These are phyloP conservation scores for Hesperia comma DNA, from an alignment of 2,888 invertebrate species.

Conservation along the genomic window DNA sequence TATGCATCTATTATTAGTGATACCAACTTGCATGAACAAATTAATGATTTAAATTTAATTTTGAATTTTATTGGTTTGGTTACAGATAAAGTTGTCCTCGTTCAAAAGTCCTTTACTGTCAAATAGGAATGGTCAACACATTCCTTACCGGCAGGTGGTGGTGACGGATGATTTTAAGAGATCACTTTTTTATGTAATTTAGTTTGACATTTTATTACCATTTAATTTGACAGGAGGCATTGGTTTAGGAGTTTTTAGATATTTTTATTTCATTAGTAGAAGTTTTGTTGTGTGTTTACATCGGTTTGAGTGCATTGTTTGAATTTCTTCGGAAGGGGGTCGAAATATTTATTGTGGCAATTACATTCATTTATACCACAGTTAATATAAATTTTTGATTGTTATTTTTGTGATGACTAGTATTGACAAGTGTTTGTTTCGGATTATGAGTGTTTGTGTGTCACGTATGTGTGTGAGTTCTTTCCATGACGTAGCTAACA, in stretches of 20 bases:
- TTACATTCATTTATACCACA: too few species aligned
- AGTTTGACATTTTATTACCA: conserved; percentile 17
- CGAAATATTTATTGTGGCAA: too few species aligned
- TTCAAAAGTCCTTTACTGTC: conserved; percentile 19
- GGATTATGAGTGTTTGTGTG: too few species aligned
- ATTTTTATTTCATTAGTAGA: not conserved
- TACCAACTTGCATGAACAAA: too few species aligned
- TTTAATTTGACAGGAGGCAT: conserved; percentile 9
- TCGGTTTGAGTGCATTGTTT: not conserved
- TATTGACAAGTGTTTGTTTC: too few species aligned
- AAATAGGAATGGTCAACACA: conserved; percentile 60
- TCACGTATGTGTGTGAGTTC: too few species aligned
- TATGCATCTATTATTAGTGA: too few species aligned
- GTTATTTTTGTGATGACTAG: too few species aligned
- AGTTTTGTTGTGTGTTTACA: conserved; percentile 2
- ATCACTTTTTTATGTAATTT: conserved; percentile 37
- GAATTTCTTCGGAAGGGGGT: not conserved
- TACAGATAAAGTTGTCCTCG: not conserved
- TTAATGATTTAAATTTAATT: too few species aligned
- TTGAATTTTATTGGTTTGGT: too few species aligned
- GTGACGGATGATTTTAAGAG: conserved; percentile 60
- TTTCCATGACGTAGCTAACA: too few species aligned
- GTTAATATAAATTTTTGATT: too few species aligned
- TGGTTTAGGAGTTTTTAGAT: not conserved
- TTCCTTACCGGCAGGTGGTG: conserved; percentile 63